Evolutionary conservation across 53 echinoderm and acorn worm genomes (phyloP).

Genomic region (Actinopyga echinites): DNA sequence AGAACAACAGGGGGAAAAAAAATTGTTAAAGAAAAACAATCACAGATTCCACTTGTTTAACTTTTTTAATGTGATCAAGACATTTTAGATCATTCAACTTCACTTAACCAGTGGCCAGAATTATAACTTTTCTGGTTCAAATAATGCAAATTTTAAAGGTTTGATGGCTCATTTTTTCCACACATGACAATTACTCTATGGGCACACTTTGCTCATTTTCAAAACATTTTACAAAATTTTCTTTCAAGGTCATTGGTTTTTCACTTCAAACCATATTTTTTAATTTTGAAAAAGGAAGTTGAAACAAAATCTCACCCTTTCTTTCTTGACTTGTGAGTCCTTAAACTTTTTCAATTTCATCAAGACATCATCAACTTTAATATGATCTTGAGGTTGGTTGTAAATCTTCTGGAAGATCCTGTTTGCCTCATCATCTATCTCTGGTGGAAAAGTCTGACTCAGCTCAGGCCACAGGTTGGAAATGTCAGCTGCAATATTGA

Average conservation of each 20-base stretch:
- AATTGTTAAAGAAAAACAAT: background rate
- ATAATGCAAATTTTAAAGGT: no score
- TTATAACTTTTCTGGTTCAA: no score
- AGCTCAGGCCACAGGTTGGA: conserved; percentile 98
- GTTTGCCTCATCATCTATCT: conserved; percentile 98
- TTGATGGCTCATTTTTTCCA: no score
- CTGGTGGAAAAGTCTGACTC: conserved; percentile 90
- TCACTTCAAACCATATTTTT: background rate
- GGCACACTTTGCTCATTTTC: background rate
- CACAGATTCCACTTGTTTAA: no score
- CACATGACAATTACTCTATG: no score
- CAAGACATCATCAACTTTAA: conserved; percentile 96
- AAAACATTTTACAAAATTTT: background rate
- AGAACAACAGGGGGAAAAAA: background rate
- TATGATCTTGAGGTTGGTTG: conserved; percentile 96
- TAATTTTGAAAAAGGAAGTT: background rate
- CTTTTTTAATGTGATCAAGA: no score
- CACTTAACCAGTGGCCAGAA: no score
- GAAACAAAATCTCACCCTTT: conserved; percentile 62
- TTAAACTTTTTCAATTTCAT: conserved; percentile 96
- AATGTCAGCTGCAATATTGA: conserved; percentile 71
- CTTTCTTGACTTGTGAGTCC: conserved; percentile 94
- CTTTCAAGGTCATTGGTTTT: background rate
- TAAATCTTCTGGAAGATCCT: conserved; percentile 99
- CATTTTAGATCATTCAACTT: no score